A percentile compares a stretch with the other conserved stretches of the same genome.
Evolutionary conservation across 2,888 invertebrate genomes (phyloP).

Genomic region (Ophion obscuratus): DNA sequence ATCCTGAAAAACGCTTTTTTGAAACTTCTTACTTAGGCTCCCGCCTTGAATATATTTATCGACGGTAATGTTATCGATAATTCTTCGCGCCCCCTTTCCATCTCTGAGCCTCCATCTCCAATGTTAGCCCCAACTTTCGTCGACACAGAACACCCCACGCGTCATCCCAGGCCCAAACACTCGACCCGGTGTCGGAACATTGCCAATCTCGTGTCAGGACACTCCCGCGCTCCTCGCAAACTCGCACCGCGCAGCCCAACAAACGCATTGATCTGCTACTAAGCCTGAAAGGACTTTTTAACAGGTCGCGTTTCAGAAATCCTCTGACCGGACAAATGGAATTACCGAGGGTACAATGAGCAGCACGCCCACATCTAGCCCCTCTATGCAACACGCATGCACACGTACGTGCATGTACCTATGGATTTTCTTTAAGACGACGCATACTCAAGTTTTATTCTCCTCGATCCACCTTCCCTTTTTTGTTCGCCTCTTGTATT

Average conservation of each 20-base stretch:
- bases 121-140: too few species aligned
- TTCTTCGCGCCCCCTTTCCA: too few species aligned
- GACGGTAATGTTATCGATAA: too few species aligned
- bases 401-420: conserved; percentile 8
- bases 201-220: conserved; percentile 25
- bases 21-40: too few species aligned
- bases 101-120: too few species aligned
- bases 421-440: conserved; percentile 36
- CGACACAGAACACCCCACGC: too few species aligned
- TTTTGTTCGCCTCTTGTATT: conserved; percentile 68
- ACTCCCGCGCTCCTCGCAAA: neutral
- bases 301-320: conserved; percentile 81
- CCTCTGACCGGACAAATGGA: conserved; percentile 80
- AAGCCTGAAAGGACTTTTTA: conserved; percentile 79
- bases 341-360: conserved; percentile 74
- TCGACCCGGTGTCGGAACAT: conserved; percentile 2
- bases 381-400: conserved; percentile 10
- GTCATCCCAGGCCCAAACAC: too few species aligned
- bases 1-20: too few species aligned
- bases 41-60: too few species aligned
- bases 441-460: conserved; percentile 49
- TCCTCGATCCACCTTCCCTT: conserved; percentile 52
- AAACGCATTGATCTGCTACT: conserved; percentile 12
- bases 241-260: neutral
- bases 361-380: conserved; percentile 61